These are phyloP conservation scores for Chiloscyllium punctatum DNA, from an alignment of 2,797 vertebrate species.

Conservation along the genomic window DNA sequence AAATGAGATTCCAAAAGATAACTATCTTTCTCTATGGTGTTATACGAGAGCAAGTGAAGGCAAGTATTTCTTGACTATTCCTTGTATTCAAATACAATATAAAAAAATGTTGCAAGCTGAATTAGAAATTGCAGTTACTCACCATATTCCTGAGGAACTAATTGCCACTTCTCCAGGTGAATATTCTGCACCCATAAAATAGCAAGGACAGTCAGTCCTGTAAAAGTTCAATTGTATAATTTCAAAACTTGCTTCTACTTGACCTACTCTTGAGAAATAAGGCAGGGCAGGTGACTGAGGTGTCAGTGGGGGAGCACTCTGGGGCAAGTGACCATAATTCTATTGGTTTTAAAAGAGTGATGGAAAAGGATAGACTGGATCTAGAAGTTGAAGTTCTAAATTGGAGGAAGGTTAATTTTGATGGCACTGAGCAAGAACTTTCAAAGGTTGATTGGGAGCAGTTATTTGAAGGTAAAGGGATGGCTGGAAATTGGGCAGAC, in stretches of 20 bases:
- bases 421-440: too few species aligned
- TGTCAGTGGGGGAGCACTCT: too few species aligned
- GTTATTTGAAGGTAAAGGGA: too few species aligned
- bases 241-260: not conserved
- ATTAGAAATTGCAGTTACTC: slow-evolving; percentile 51
- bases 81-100: not conserved
- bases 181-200: slow-evolving; percentile 80
- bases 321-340: too few species aligned
- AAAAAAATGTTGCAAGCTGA: not conserved
- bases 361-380: too few species aligned
- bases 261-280: too few species aligned
- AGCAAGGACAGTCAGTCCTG: slow-evolving; percentile 85
- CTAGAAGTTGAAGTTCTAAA: too few species aligned
- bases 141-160: slow-evolving; percentile 89
- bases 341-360: too few species aligned
- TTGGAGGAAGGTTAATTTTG: too few species aligned
- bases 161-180: slow-evolving; percentile 79
- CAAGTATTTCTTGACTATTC: not conserved
- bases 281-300: too few species aligned
- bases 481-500: too few species aligned
- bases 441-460: too few species aligned
- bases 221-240: slow-evolving; percentile 16
- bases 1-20: not conserved
- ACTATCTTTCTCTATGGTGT: not conserved
- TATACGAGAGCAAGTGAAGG: not conserved